Base-by-base conservation (phyloP, 2,797 vertebrate species). In the Alca torda region DNA sequence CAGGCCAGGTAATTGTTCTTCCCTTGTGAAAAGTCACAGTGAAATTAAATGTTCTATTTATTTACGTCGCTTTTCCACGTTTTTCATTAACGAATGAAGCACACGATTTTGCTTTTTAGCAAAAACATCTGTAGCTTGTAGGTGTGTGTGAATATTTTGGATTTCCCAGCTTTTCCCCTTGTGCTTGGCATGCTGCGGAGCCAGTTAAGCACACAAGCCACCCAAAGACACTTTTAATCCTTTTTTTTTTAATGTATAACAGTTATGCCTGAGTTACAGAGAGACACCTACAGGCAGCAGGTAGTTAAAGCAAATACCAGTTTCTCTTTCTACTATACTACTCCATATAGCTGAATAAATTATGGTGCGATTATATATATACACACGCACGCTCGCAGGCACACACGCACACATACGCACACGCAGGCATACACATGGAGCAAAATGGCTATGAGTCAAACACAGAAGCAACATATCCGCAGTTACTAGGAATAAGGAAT, bases 271-370 rank as follows among this genome's bases (percentile, higher is more conserved):
- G 99, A 99, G 99, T 99, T 99, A 99, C 99, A 99, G 98, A 99
- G 99, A 99, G 99, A 99, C 99, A 99, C 98, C 98, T 99, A 99
- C 99, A 99, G 99, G 99, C 99, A 98, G 99, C 99, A 99, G 99
- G 99, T 99, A 99, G 99, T 99, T 99, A 99, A 99, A 99, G 99
- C 99, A 99, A 99, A 98, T 99, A 99, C 99, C 99, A 98, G 98
- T 98, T 99, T 98, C 98, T 97, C 95, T 97, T 99, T 98, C 99
- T 99, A 99, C 96, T 99, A 99, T 98, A 99, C 99, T 98, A 99
- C 98, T 99, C 99, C 99, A 99, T 99, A 99, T 98, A 99, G 99
- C 99, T 99, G 99, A 99, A 99, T 99, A 99, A 99, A 99, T 99
- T 99, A 99, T 99, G 99, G 99, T 98, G 99, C 98, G 99, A 98